Conservation (phyloP, 2,113 vertebrate species). For the Mus pahari region DNA sequence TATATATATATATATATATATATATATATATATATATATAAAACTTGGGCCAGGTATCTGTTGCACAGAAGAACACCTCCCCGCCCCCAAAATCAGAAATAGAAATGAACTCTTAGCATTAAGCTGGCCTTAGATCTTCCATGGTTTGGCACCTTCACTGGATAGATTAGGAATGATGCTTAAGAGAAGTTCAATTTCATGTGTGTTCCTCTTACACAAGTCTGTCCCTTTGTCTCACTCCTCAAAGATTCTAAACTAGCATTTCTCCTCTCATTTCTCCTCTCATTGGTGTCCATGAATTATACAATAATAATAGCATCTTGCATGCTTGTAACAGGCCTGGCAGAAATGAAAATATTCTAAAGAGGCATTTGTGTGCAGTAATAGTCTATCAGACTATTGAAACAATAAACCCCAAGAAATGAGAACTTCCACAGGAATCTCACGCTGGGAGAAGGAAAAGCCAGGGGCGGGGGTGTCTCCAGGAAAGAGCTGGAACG, state of each 20-base stretch:
- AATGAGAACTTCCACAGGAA: background rate
- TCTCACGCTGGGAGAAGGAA: background rate
- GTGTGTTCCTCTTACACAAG: rapidly evolving
- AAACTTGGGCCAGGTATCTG: background rate
- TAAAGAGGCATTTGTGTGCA: background rate
- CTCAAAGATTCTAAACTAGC: background rate
- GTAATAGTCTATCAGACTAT: background rate
- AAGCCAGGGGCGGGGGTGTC: background rate
- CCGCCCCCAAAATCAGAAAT: background rate
- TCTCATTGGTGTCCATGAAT: background rate
- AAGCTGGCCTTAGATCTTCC: background rate
- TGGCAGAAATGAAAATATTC: background rate
- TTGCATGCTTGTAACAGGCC: background rate
- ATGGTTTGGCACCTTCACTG: background rate
- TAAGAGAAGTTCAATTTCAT: background rate
- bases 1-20: no score
- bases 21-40: background rate
- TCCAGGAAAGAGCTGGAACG: background rate
- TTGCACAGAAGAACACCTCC: background rate
- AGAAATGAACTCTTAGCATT: background rate
- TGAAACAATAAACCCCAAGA: background rate
- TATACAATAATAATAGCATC: background rate
- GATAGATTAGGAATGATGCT: background rate
- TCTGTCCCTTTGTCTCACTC: background rate
- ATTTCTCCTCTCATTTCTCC: background rate